These are phyloP conservation scores for Palythoa grandis DNA, from an alignment of 92 coral and sea anemone genomes.

Conservation along the genomic window DNA sequence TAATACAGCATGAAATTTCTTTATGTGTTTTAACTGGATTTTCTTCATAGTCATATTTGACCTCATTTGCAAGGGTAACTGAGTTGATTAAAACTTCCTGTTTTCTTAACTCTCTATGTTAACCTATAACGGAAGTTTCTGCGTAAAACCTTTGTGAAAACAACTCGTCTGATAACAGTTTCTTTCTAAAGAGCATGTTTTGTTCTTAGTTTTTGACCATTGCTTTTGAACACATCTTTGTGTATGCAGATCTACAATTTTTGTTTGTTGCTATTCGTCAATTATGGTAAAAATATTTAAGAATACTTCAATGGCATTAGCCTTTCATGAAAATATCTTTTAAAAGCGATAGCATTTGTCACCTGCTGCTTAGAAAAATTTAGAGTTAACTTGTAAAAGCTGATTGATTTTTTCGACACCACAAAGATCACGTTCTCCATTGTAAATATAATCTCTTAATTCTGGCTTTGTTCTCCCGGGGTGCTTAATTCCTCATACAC, in stretches of 20 bases:
- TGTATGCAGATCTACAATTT: neutral
- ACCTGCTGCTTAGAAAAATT: neutral
- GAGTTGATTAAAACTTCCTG: too few relatives aligned
- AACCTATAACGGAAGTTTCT: too few relatives aligned
- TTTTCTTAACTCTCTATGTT: too few relatives aligned
- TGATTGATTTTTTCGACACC: neutral
- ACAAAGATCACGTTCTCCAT: neutral
- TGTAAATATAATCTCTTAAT: neutral
- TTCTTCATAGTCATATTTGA: too few relatives aligned
- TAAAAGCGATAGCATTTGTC: neutral
- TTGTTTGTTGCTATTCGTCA: neutral
- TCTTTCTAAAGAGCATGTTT: too few relatives aligned
- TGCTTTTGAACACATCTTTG: too few relatives aligned
- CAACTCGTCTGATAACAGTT: too few relatives aligned
- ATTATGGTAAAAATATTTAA: neutral
- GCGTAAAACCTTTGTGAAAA: too few relatives aligned
- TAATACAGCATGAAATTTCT: too few relatives aligned
- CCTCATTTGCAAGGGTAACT: too few relatives aligned
- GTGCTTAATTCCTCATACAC: neutral
- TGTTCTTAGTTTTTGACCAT: too few relatives aligned
- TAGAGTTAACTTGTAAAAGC: neutral
- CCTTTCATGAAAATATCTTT: neutral
- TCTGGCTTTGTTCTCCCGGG: neutral
- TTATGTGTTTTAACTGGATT: too few relatives aligned
- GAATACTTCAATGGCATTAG: neutral